Percentiles rank a stretch among this genome's conserved stretches.
phyloP scores from a whole-genome alignment of 2,888 invertebrate species.

The Lamproptera curius region DNA sequence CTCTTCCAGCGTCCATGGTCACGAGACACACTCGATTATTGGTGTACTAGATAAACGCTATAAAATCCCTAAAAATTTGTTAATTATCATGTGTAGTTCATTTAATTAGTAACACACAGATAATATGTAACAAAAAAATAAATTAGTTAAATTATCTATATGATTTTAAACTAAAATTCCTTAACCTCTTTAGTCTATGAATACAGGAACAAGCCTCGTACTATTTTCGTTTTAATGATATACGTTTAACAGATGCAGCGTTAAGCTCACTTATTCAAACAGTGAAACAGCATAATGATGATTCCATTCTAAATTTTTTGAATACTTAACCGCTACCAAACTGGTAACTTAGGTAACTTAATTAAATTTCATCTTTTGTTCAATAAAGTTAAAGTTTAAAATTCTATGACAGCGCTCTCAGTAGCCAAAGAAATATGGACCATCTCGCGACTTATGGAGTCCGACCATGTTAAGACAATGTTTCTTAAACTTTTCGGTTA shows the following conservation, averaged over 20 bases:
- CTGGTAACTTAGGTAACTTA: background rate
- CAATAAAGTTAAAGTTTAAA: background rate
- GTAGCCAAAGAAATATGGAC: conserved; percentile 10
- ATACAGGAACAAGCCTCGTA: background rate
- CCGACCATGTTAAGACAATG: background rate
- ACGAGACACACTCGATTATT: no score
- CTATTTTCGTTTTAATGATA: background rate
- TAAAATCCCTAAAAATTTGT: no score
- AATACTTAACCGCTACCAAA: conserved; percentile 4
- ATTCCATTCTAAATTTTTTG: conserved; percentile 12
- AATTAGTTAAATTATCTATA: no score
- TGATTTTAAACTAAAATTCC: background rate
- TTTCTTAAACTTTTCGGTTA: conserved; percentile 10
- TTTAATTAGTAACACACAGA: no score
- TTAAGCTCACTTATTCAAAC: background rate
- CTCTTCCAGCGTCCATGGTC: no score
- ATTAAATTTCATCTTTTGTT: background rate
- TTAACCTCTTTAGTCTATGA: background rate
- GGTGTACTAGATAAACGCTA: no score
- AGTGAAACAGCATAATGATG: conserved; percentile 10
- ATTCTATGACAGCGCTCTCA: background rate
- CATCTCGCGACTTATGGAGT: conserved; percentile 10
- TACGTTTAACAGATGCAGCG: background rate
- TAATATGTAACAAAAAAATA: no score
- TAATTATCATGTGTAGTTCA: no score